A percentile compares a stretch with the other conserved stretches of the same genome.
Evolutionary conservation across 2,113 vertebrate genomes (phyloP).

Genomic region (Hydropotes inermis): DNA sequence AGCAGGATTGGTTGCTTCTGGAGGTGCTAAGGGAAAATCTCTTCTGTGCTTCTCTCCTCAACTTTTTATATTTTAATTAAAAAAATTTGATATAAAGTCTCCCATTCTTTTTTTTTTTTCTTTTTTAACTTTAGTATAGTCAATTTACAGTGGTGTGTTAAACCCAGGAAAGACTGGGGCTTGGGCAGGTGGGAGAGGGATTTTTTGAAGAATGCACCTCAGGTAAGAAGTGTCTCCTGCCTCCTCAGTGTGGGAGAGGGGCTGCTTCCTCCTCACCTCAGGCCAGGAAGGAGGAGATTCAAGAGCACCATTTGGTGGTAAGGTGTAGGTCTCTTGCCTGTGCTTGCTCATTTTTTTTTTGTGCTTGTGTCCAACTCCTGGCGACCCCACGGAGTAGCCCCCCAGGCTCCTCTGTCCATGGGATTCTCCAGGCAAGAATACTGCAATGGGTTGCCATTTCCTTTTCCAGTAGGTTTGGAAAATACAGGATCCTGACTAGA

Average conservation of each 20-base stretch:
- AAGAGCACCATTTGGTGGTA: not conserved
- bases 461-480: not conserved
- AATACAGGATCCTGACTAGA: not conserved
- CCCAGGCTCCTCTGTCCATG: not conserved
- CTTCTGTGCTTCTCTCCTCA: not conserved
- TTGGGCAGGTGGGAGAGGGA: not conserved
- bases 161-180: not conserved
- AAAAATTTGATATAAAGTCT: not conserved
- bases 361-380: not conserved
- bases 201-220: not conserved
- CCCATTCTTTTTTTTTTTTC: not conserved
- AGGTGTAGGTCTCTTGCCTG: rapidly evolving
- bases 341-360: not conserved
- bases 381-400: not conserved
- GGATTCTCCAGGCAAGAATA: not conserved
- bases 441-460: not conserved
- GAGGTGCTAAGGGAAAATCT: not conserved
- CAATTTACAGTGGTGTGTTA: not conserved
- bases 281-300: not conserved
- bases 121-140: not conserved
- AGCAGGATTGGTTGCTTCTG: not conserved
- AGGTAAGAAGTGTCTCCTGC: not conserved
- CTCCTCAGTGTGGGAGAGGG: not conserved
- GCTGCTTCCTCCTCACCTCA: not conserved
- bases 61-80: not conserved